Percentiles rank a stretch among this genome's conserved stretches.
phyloP scores from a whole-genome alignment of 2,113 vertebrate species.

The Pelobates fuscus region DNA sequence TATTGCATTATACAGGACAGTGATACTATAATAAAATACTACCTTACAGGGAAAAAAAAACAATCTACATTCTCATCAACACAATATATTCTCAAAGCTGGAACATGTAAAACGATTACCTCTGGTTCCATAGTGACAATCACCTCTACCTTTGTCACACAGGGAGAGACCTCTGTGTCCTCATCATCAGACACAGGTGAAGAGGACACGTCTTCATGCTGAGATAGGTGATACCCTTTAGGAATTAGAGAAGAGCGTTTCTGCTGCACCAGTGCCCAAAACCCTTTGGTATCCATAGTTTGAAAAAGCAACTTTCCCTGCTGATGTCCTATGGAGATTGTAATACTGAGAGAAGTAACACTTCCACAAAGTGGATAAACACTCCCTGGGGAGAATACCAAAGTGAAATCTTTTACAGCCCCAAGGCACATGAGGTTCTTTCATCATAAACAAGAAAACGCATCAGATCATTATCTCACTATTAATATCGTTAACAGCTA shows the following conservation, averaged over 20 bases:
- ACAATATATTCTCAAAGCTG: neutral
- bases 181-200: constrained; percentile 15
- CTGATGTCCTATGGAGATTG: neutral
- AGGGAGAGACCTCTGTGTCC: neutral
- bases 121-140: constrained; percentile 40
- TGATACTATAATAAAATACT: no score
- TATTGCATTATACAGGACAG: no score
- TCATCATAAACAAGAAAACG: constrained; percentile 31
- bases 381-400: constrained; percentile 10
- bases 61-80: no score
- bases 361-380: neutral
- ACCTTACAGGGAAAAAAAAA: no score
- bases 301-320: neutral
- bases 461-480: neutral
- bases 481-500: neutral
- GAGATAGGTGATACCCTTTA: constrained; percentile 34
- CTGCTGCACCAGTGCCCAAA: constrained; percentile 30
- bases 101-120: constrained; percentile 13
- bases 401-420: neutral
- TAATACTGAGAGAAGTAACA: neutral
- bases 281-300: constrained; percentile 38
- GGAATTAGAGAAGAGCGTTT: constrained; percentile 31
- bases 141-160: constrained; percentile 21
- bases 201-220: constrained; percentile 18
- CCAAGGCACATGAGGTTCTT: neutral